phyloP scores from a whole-genome alignment of 2,888 invertebrate genomes.

The Lasioglossum calceatum region DNA sequence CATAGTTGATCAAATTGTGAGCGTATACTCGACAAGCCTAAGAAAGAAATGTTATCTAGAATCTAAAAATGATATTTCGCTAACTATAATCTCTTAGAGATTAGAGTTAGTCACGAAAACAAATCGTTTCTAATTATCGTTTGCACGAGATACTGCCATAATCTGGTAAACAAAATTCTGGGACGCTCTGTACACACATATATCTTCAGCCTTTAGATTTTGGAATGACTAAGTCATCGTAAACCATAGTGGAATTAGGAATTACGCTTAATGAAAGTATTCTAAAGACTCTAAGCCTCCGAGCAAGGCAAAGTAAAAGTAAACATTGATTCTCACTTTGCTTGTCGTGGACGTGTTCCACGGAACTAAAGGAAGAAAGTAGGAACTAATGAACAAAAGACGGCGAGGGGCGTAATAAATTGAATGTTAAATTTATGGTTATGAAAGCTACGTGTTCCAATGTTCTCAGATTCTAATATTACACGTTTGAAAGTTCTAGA shows the following conservation, averaged over 20 bases:
- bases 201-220: neutral
- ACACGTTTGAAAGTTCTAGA: conserved; percentile 4
- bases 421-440: conserved; percentile 10
- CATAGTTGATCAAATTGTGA: neutral
- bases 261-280: neutral
- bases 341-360: neutral
- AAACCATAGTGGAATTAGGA: neutral
- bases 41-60: neutral
- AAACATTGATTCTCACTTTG: conserved; percentile 21
- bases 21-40: neutral
- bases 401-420: conserved; percentile 5
- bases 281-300: neutral
- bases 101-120: neutral
- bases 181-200: neutral
- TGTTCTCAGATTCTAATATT: conserved; percentile 22
- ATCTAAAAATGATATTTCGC: neutral
- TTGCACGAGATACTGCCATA: neutral
- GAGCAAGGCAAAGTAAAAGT: conserved; percentile 18
- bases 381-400: neutral
- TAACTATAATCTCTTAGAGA: neutral
- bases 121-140: neutral
- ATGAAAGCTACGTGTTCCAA: conserved; percentile 12
- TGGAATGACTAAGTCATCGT: neutral
- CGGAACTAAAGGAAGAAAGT: neutral
- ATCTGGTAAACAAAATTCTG: neutral